Percentiles rank a stretch among this genome's conserved stretches.
phyloP scores from a whole-genome alignment of 1,140 invertebrate genomes.

The Brachionus rubens region DNA sequence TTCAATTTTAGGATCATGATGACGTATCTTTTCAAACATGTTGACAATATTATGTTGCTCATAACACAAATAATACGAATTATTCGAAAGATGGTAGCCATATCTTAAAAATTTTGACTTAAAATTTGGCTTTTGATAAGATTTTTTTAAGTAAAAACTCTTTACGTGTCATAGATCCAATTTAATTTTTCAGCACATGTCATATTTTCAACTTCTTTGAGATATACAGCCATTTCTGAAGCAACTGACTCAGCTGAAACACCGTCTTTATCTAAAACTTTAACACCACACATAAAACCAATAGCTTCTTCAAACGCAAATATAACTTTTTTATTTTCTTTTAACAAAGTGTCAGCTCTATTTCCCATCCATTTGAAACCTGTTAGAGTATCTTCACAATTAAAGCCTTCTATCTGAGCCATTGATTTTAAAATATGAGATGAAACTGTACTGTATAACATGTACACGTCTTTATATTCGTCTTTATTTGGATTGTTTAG shows the following conservation, averaged over 20 bases:
- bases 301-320: constrained; percentile 86
- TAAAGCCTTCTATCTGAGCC: constrained; percentile 71
- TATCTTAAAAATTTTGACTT: constrained; percentile 65
- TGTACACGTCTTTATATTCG: constrained; percentile 64
- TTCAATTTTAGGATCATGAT: constrained; percentile 68
- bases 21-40: constrained; percentile 80
- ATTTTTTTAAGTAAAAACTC: no score
- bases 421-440: constrained; percentile 90
- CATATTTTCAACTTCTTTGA: constrained; percentile 60
- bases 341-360: constrained; percentile 70
- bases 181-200: constrained; percentile 65
- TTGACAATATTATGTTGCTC: constrained; percentile 69
- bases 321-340: constrained; percentile 69
- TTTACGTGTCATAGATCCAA: constrained; percentile 73
- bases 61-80: constrained; percentile 84
- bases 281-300: constrained; percentile 76
- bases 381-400: constrained; percentile 82
- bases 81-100: constrained; percentile 78
- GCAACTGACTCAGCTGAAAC: constrained; percentile 76
- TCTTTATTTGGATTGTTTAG: not conserved
- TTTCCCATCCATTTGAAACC: constrained; percentile 99
- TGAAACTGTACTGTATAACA: constrained; percentile 90
- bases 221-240: constrained; percentile 74
- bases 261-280: constrained; percentile 91
- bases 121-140: no score